Percentiles rank a stretch among this genome's conserved stretches.
phyloP scores from a whole-genome alignment of 2,888 invertebrate genomes.

The Colostygia pectinataria region DNA sequence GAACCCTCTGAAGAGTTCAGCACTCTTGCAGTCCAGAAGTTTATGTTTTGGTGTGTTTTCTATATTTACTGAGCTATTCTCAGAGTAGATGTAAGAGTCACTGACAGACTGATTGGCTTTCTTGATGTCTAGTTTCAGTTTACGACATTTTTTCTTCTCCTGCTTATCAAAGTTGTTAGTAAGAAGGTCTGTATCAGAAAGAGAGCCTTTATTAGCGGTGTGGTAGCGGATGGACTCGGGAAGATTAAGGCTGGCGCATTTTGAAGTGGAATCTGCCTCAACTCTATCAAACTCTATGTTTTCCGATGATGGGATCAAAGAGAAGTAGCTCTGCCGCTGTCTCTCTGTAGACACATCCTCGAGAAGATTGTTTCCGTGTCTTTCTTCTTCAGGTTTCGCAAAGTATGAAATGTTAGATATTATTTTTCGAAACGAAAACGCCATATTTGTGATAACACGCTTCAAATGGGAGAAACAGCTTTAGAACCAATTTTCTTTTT shows the following conservation, averaged over 20 bases:
- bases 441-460: constrained; percentile 50
- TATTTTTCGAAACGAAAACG: constrained; percentile 74
- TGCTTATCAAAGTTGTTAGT: constrained; percentile 39
- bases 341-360: neutral
- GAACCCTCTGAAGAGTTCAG: constrained; percentile 62
- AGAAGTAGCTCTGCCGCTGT: constrained; percentile 16
- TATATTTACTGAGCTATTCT: constrained; percentile 40
- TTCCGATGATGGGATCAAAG: constrained; percentile 24
- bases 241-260: constrained; percentile 50
- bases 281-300: constrained; percentile 48
- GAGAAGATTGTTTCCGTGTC: constrained; percentile 16
- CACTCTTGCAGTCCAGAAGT: constrained; percentile 55
- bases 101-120: constrained; percentile 62
- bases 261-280: constrained; percentile 68
- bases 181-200: constrained; percentile 69
- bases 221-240: constrained; percentile 56
- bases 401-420: constrained; percentile 74
- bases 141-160: constrained; percentile 52
- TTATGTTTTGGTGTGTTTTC: constrained; percentile 75
- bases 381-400: constrained; percentile 56
- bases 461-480: neutral
- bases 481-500: constrained; percentile 10
- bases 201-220: constrained; percentile 56
- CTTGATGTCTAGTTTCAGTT: constrained; percentile 63
- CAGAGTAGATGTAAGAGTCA: constrained; percentile 42